phyloP scores from a whole-genome alignment of 2,888 invertebrate species.

The Agapetus fuscipes region DNA sequence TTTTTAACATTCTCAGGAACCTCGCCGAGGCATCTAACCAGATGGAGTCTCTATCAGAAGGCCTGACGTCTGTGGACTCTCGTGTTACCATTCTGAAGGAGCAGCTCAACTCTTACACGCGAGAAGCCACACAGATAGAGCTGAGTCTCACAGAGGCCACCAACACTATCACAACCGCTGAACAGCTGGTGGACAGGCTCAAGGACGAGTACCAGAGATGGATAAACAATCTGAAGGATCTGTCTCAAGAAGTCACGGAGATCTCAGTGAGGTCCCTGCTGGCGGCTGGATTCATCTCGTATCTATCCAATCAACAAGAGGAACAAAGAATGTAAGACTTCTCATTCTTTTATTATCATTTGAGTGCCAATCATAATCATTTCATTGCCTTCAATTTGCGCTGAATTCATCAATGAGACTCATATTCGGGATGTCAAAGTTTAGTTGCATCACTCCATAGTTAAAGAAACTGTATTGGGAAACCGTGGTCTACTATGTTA shows the following conservation, averaged over 20 bases:
- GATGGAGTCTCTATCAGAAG: conserved; percentile 65
- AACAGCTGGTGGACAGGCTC: conserved; percentile 74
- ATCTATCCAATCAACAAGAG: conserved; percentile 61
- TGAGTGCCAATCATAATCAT: no score
- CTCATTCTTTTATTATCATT: no score
- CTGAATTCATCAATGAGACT: no score
- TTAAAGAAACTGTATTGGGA: no score
- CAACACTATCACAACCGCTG: conserved; percentile 67
- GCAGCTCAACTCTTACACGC: conserved; percentile 76
- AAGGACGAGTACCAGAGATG: conserved; percentile 85
- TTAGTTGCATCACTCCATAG: no score
- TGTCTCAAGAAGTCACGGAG: conserved; percentile 52
- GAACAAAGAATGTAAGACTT: conserved; percentile 46
- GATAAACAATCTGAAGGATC: conserved; percentile 50
- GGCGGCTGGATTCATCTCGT: conserved; percentile 70
- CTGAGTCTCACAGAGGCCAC: conserved; percentile 69
- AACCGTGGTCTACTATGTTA: no score
- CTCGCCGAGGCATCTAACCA: conserved; percentile 74
- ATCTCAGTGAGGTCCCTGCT: conserved; percentile 58
- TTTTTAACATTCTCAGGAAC: conserved; percentile 63
- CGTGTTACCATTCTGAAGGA: conserved; percentile 68
- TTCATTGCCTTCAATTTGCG: no score
- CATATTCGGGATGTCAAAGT: no score
- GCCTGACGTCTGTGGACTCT: conserved; percentile 70
- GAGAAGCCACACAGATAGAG: conserved; percentile 90